Base-by-base conservation (phyloP, 2,888 invertebrate genomes). In the Leptopterna dolabrata region DNA sequence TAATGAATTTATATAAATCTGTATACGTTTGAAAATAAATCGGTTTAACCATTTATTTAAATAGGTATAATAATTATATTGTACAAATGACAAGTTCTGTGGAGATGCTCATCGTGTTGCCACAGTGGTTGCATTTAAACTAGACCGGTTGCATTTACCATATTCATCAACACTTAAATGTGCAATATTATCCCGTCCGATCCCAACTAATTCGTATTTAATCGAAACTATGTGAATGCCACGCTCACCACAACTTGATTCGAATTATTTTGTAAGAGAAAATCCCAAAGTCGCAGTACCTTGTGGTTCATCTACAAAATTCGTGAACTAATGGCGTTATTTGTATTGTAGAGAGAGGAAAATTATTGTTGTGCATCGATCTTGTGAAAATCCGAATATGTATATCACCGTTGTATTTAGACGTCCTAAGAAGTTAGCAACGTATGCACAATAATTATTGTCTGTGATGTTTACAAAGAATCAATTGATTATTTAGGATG, bases 401-500 rank as follows among this genome's bases (percentile, higher is more conserved):
- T 63, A 63, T 24, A 24, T 63, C 24, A 19, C 63, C 11, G 27
- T 4, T 63, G 63, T 63, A 24, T 63, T 63, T 27, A 63, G 9
- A 63, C 19, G 63, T 63, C 24, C 63, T 63, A 24, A 11, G 73
- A 73, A 30, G 41, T 45, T 24, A 78, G 78, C 45, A 78, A 78
- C 45, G 78, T 78, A 45, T 41, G 78, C 78, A 78, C 78, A 78
- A 36, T 36, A 36, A 78, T 78, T 45, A 78, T 78, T 78, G 78
- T 78, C 78, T 78, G 78, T 78, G 78, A 78, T 78, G 78, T 78
- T 78, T 63, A 63, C 24, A 19, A 78, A 78, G 45, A 78, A 78
- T 78, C 41, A 45, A 45, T 78, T 78, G 78, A 27, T 78, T 13
- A 78, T 78, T 78, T 45, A 45, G 78, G 27, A 41, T 43, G 45